Evolutionary conservation across 2,113 vertebrate species (phyloP), one percentile per base, ranked within the genome.

Genomic region (Eira barbara): DNA sequence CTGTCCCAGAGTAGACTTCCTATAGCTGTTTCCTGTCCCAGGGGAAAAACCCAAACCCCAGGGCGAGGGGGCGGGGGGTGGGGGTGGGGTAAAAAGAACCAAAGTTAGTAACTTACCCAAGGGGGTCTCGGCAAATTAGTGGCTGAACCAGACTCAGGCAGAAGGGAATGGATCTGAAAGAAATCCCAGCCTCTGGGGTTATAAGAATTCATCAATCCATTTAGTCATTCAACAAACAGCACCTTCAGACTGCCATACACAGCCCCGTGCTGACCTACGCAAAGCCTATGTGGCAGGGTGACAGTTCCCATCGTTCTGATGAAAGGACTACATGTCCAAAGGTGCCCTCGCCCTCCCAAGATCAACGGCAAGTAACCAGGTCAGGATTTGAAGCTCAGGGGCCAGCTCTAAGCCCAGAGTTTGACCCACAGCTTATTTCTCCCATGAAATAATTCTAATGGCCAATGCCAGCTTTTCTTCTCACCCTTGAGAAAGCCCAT

Each of bases 401-500:
- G 59, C 47, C 52, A 55, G 74, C 49, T 39, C 2, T 52, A 31
- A 81, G 9, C 63, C 69, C 73, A 42, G 79, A 79, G n/a, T 42
- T 57, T 59, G 76, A 71, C 39, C n/a, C 81, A 31, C 6, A 29
- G 39, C 11, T 59, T 29, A 73, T 45, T 82, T 74, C 81, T 95
- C 71, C 80, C n/a, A 21, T 52, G 36, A n/a, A 91, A 71, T 78
- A 81, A 29, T 74, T 90, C 57, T 74, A 89, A 71, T 15, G 36
- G 31, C 52, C 52, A 42, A n/a, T 73, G 69, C n/a, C 63, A 95
- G 71, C 27, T 94, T 39, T 45, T 45, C 47, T n/a, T 78, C 76
- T 88, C 87, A 34, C 87, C 57, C 59, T 83, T 34, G 45, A 80
- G 36, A 85, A 97, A 87, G 59, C 90, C 55, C 49, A 34, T 1